phyloP scores from a whole-genome alignment of 2,113 vertebrate species.

The Pristiophorus japonicus region DNA sequence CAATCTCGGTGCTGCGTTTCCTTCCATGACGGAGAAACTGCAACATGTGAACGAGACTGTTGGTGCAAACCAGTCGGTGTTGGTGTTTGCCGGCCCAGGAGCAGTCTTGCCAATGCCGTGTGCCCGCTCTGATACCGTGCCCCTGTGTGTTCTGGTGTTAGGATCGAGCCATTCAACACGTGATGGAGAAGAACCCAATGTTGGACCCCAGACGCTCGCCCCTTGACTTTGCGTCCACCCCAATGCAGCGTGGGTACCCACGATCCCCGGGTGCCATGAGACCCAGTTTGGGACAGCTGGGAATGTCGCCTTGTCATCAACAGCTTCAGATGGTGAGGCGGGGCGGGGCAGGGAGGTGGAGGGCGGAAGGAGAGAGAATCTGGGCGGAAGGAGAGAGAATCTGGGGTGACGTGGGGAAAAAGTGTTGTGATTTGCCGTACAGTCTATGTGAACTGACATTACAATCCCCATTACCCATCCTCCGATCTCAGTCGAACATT shows the following conservation, averaged over 20 bases:
- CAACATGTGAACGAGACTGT: too few species aligned
- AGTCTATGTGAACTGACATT: too few species aligned
- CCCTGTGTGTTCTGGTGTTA: constrained; percentile 39
- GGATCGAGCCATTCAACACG: constrained; percentile 71
- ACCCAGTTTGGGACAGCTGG: constrained; percentile 44
- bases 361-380: too few species aligned
- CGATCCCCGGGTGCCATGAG: constrained; percentile 47
- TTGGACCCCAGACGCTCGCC: constrained; percentile 47
- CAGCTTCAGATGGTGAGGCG: constrained; percentile 59
- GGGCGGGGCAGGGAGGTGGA: too few species aligned
- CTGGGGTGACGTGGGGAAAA: too few species aligned
- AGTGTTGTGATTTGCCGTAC: too few species aligned
- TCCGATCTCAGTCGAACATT: too few species aligned
- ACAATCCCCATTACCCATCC: background rate
- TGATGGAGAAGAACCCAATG: constrained; percentile 57
- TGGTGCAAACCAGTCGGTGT: background rate
- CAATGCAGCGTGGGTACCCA: constrained; percentile 46
- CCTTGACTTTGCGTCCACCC: constrained; percentile 52
- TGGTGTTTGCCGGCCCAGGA: too few species aligned
- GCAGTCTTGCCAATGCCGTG: constrained; percentile 44
- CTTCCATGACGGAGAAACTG: too few species aligned
- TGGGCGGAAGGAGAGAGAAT: too few species aligned
- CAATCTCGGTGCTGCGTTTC: too few species aligned
- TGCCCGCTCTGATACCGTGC: background rate
- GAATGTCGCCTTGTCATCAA: constrained; percentile 51